phyloP scores from a whole-genome alignment of 2,797 vertebrate genomes.

The Botia almorhae region DNA sequence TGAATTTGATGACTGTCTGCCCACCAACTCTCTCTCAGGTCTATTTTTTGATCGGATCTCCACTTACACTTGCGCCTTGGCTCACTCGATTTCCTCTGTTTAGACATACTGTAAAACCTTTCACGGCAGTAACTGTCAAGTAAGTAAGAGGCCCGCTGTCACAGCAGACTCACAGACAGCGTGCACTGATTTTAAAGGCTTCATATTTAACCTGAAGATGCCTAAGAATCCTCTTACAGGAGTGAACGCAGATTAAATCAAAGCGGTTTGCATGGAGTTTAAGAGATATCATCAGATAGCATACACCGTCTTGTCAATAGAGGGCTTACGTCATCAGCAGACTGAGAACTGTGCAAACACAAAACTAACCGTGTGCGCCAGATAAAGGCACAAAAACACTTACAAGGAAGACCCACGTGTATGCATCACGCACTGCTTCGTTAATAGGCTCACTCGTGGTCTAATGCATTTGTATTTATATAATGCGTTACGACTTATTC shows the following conservation, averaged over 20 bases:
- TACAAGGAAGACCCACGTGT: background rate
- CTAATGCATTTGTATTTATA: background rate
- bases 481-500: background rate
- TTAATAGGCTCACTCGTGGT: background rate
- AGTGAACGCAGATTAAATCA: background rate
- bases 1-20: background rate
- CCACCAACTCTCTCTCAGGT: slow-evolving; percentile 9
- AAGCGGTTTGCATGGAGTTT: background rate
- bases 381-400: background rate
- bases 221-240: background rate
- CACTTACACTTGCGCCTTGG: slow-evolving; percentile 9
- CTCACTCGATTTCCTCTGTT: background rate
- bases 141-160: background rate
- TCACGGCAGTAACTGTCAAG: slow-evolving; percentile 16
- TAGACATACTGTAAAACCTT: background rate
- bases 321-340: background rate
- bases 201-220: background rate
- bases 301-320: background rate
- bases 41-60: too few species aligned
- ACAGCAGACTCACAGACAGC: too few species aligned
- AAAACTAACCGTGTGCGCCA: background rate
- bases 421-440: background rate
- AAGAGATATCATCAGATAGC: background rate
- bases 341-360: background rate
- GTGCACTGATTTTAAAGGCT: background rate